Conservation (phyloP, 2,888 invertebrate genomes). For the Cylindroiulus punctatus region DNA sequence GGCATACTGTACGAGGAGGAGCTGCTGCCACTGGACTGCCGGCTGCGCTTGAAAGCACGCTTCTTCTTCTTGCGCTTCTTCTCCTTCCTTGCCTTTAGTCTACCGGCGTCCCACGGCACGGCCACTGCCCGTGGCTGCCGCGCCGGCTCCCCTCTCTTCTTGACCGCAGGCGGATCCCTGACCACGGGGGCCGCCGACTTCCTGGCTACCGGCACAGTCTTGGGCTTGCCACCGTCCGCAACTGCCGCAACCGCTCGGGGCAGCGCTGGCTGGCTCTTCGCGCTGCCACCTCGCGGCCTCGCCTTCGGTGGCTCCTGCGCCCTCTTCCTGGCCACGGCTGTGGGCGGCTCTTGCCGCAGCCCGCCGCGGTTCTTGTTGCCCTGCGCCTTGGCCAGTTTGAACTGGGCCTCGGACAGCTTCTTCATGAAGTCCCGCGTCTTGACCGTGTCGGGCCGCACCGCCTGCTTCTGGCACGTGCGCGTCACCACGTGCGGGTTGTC, state of each 20-base stretch:
- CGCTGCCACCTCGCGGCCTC: neutral
- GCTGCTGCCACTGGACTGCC: conserved; percentile 35
- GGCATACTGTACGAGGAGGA: neutral
- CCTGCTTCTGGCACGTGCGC: neutral
- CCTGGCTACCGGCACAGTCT: neutral
- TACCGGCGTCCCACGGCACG: neutral
- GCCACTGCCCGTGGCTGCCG: neutral
- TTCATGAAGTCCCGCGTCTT: conserved; percentile 55
- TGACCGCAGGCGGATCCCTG: no score
- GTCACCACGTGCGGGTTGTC: neutral
- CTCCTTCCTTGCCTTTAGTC: neutral
- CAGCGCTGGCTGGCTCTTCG: neutral
- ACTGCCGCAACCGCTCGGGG: neutral
- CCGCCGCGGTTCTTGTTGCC: neutral
- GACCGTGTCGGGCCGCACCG: conserved; percentile 9
- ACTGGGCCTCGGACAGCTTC: conserved; percentile 52
- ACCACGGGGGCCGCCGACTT: neutral
- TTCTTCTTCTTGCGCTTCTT: conserved; percentile 13
- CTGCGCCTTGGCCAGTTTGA: conserved; percentile 52
- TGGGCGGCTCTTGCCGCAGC: neutral
- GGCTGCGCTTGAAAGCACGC: neutral
- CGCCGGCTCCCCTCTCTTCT: neutral
- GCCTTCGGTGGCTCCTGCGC: neutral
- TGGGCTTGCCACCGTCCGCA: neutral
- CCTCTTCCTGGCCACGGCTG: neutral